A percentile compares a stretch with the other conserved stretches of the same genome.
Evolutionary conservation across 2,797 vertebrate species (phyloP).

Genomic region (Aplochiton taeniatus): DNA sequence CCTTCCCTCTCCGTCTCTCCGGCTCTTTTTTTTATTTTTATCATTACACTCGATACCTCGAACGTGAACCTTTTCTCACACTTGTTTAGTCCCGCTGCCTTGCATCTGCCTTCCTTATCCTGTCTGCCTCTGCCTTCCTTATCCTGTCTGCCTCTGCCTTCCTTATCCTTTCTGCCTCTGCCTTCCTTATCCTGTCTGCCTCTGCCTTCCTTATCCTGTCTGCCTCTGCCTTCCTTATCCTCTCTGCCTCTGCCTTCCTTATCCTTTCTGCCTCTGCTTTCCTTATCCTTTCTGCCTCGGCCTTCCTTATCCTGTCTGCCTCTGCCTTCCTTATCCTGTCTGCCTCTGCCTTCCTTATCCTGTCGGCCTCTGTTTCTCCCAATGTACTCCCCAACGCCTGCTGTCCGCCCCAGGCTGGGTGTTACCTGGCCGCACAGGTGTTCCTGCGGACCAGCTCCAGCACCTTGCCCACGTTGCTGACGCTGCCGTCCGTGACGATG

Average conservation of each 20-base stretch:
- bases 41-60: too few species aligned
- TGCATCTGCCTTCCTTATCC: background rate
- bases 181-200: conserved; percentile 12
- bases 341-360: too few species aligned
- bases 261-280: conserved; percentile 16
- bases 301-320: background rate
- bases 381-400: background rate
- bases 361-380: background rate
- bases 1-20: conserved; percentile 21
- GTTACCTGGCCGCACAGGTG: conserved; percentile 83
- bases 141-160: conserved; percentile 7
- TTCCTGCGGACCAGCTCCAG: conserved; percentile 89
- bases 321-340: conserved; percentile 6
- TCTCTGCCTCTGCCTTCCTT: conserved; percentile 7
- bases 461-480: conserved; percentile 72
- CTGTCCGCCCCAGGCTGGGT: background rate
- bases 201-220: conserved; percentile 1
- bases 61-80: background rate
- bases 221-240: conserved; percentile 26
- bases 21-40: background rate
- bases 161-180: conserved; percentile 18
- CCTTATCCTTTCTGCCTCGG: conserved; percentile 18
- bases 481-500: conserved; percentile 77
- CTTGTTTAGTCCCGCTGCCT: too few species aligned
- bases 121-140: conserved; percentile 27